Percentiles rank a stretch among this genome's conserved stretches.
phyloP scores from a whole-genome alignment of 2,888 invertebrate species.

The Hecatera dysodea region DNA sequence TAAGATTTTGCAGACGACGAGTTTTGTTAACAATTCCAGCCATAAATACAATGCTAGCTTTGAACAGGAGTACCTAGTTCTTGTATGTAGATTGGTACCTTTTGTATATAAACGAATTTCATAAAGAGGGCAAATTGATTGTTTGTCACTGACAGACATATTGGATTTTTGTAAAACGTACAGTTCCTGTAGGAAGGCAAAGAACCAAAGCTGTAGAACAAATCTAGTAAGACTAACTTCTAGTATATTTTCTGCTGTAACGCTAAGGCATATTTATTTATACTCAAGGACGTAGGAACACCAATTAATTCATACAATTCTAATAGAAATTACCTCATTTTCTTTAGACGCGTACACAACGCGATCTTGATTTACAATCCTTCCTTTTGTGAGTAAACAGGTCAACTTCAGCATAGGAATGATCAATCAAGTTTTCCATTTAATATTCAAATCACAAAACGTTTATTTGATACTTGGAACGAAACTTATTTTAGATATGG shows the following conservation, averaged over 20 bases:
- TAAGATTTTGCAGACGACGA: too few species aligned
- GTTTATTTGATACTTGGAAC: slow-evolving; percentile 15
- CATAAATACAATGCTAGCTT: too few species aligned
- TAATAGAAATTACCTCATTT: slow-evolving; percentile 19
- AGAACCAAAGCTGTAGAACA: too few species aligned
- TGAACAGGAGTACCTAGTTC: too few species aligned
- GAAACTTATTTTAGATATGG: slow-evolving; percentile 7
- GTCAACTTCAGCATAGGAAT: slow-evolving; percentile 32
- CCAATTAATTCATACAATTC: slow-evolving; percentile 13
- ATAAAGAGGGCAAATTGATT: too few species aligned
- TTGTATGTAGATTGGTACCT: too few species aligned
- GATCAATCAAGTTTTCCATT: slow-evolving; percentile 19
- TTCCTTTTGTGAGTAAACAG: slow-evolving; percentile 7
- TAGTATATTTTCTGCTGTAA: not conserved
- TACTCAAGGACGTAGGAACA: not conserved
- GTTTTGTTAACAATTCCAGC: too few species aligned
- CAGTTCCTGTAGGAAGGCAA: too few species aligned
- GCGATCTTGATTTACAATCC: not conserved
- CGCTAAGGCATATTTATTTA: not conserved
- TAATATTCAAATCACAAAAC: slow-evolving; percentile 46
- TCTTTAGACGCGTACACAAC: slow-evolving; percentile 3
- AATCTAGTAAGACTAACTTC: not conserved
- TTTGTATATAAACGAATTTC: too few species aligned
- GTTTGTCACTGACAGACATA: too few species aligned
- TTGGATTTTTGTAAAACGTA: too few species aligned